Evolutionary conservation across 2,113 vertebrate genomes (phyloP), one percentile per base, ranked within the genome.

Genomic region (Conger conger): DNA sequence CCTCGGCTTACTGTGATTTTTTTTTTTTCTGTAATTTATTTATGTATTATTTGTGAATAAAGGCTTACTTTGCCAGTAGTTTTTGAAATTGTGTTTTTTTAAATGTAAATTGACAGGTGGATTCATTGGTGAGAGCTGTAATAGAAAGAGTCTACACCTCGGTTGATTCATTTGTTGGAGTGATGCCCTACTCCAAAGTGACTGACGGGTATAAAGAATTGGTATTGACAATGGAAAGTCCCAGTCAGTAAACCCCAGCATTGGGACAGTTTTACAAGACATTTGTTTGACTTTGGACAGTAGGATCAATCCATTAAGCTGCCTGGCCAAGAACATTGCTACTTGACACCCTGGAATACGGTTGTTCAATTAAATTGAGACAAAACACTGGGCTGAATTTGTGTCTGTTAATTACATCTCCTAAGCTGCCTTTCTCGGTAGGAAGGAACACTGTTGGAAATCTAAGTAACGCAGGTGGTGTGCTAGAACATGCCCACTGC

Each of bases 161-260:
- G n/a, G 68, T 73, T 73, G 27, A 73, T 73, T 73, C n/a, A 73
- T n/a, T 73, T 73, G 68, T 33, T 73, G 68, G 68, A 73, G n/a
- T 73, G 68, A 33, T 73, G 68, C 27, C 27, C 27, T 73, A 6
- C 8, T 73, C 68, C n/a, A 13, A 73, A 33, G 68, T 73, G 68
- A 73, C 68, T 33, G 68, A 73, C 68, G 33, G 68, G 9, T 73
- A 73, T 73, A 27, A 73, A 73, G n/a, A 73, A 73, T 73, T 33
- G 27, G 9, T 73, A 33, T 33, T 33, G 68, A 73, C 68, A 73
- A 73, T 73, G 68, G 68, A 33, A 27, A 73, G 68, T 30, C 27
- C 68, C 68, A 73, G 68, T 13, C 11, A 30, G 68, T 73, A 13
- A 73, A 73, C 68, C n/a, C 68, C 68, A 33, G n/a, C 68, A 73